phyloP scores from a whole-genome alignment of 1,140 invertebrate genomes.

The Dinothrombium tinctorium region DNA sequence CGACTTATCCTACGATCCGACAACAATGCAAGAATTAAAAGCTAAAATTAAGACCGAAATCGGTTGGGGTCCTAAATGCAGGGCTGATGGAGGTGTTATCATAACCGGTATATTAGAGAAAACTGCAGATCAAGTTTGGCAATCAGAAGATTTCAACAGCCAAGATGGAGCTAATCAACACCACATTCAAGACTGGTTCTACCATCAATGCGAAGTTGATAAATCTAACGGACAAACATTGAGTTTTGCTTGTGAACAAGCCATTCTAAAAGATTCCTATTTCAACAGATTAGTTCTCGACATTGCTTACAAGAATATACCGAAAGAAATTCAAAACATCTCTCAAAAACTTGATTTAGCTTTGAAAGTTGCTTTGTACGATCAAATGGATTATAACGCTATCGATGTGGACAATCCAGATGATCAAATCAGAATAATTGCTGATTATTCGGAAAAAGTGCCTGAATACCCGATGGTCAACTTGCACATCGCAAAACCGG shows the following conservation, averaged over 20 bases:
- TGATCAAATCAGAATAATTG: slow-evolving; percentile 6
- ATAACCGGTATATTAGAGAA: slow-evolving; percentile 10
- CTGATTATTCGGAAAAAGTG: slow-evolving; percentile 3
- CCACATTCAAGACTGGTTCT: slow-evolving; percentile 9
- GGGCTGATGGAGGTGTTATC: background rate
- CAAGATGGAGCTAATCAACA: background rate
- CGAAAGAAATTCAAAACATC: background rate
- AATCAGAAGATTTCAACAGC: slow-evolving; percentile 2
- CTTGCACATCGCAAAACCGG: slow-evolving; percentile 1
- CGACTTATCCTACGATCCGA: slow-evolving; percentile 12
- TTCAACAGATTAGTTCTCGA: slow-evolving; percentile 11
- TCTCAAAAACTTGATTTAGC: background rate
- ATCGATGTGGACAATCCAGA: slow-evolving; percentile 2
- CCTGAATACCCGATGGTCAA: slow-evolving; percentile 5
- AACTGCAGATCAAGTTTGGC: slow-evolving; percentile 6
- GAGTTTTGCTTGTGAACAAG: slow-evolving; percentile 9
- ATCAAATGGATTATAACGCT: background rate
- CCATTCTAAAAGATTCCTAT: slow-evolving; percentile 10
- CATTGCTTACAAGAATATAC: slow-evolving; percentile 9
- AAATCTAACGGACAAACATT: slow-evolving; percentile 5
- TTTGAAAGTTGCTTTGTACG: slow-evolving; percentile 8
- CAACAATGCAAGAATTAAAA: slow-evolving; percentile 6
- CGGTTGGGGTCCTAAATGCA: no score
- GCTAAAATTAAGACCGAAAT: slow-evolving; percentile 6
- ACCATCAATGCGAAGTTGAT: slow-evolving; percentile 9